Conservation (phyloP, 2,797 vertebrate genomes). For the Amblyraja radiata region DNA sequence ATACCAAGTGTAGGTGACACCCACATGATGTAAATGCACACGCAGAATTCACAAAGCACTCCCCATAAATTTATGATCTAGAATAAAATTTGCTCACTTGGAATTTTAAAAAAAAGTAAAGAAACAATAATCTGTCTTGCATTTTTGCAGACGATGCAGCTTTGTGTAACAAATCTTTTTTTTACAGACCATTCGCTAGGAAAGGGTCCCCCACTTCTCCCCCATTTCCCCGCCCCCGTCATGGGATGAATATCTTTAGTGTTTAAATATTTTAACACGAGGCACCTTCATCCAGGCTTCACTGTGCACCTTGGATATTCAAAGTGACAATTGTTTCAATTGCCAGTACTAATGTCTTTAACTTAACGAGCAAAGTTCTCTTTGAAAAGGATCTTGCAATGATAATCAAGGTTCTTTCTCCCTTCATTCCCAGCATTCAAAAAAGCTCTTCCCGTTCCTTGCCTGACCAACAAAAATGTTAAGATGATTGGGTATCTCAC, state of each 20-base stretch:
- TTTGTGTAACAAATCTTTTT: too few relatives aligned
- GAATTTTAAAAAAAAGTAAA: too few relatives aligned
- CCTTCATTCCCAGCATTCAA: not conserved
- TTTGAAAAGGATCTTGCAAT: not conserved
- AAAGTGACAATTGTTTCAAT: not conserved
- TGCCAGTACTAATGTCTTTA: not conserved
- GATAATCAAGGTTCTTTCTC: not conserved
- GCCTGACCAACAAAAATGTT: not conserved
- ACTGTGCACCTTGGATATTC: not conserved
- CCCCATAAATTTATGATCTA: too few relatives aligned
- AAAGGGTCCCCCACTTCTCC: too few relatives aligned
- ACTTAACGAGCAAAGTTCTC: not conserved
- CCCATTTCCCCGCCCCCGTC: too few relatives aligned
- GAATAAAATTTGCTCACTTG: too few relatives aligned
- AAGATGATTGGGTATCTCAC: not conserved
- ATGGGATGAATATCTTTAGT: too few relatives aligned
- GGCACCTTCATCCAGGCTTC: conserved; percentile 14
- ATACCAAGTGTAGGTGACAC: not conserved
- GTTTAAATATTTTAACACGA: not conserved
- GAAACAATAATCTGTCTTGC: too few relatives aligned
- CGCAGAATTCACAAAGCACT: too few relatives aligned
- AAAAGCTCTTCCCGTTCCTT: not conserved
- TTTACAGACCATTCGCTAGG: too few relatives aligned
- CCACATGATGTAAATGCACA: too few relatives aligned
- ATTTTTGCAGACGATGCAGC: too few relatives aligned